Percentiles rank a stretch among this genome's conserved stretches.
phyloP scores from a whole-genome alignment of 2,888 invertebrate genomes.

The Cheilosia soror region DNA sequence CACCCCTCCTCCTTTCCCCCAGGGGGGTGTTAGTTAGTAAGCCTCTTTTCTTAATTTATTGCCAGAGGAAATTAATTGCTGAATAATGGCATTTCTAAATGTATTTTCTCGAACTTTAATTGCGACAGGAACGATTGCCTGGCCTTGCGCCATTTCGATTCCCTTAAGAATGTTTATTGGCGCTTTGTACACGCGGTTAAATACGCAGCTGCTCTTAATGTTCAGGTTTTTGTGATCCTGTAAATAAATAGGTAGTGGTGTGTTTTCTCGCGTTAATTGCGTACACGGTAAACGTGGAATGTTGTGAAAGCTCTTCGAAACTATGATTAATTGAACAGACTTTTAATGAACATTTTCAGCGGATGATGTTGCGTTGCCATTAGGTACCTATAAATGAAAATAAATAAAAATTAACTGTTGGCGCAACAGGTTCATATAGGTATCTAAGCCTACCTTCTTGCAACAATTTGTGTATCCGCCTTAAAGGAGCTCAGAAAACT shows the following conservation, averaged over 20 bases:
- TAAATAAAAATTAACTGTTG: no score
- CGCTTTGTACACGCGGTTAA: background rate
- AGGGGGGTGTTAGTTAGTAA: conserved; percentile 65
- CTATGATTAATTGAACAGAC: conserved; percentile 63
- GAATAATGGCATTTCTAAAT: conserved; percentile 72
- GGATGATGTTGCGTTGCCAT: conserved; percentile 9
- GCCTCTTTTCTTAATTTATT: conserved; percentile 75
- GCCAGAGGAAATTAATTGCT: conserved; percentile 74
- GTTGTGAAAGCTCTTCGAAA: conserved; percentile 31
- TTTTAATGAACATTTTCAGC: conserved; percentile 52
- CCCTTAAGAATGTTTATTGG: background rate
- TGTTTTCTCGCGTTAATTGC: conserved; percentile 39
- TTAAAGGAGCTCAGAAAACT: no score
- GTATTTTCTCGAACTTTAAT: conserved; percentile 69
- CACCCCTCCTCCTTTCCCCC: background rate
- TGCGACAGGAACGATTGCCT: conserved; percentile 42
- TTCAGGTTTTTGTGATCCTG: conserved; percentile 25
- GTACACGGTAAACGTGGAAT: conserved; percentile 37
- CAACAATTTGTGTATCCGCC: no score
- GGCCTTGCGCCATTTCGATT: conserved; percentile 31
- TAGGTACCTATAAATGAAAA: no score
- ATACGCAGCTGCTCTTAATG: conserved; percentile 22
- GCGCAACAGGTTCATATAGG: no score
- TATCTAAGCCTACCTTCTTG: no score
- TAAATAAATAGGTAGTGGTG: conserved; percentile 33